Conservation (phyloP, 2,113 vertebrate genomes). For the Ameiurus melas region DNA sequence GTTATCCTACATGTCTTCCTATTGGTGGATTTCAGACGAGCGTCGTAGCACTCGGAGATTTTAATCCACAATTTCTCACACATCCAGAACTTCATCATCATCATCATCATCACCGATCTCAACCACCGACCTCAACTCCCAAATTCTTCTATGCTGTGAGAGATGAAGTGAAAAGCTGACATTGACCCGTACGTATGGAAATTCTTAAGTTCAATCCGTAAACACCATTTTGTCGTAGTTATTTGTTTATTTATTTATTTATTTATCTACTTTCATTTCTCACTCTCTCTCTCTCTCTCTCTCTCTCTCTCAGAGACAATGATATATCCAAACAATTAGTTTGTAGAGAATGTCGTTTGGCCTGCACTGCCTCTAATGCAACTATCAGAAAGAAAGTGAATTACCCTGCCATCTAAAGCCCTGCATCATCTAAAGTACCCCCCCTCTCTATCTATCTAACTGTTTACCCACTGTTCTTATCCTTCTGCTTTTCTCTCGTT, state of each 20-base stretch:
- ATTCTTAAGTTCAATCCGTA: constrained; percentile 8
- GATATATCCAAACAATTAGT: constrained; percentile 54
- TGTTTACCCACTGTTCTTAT: neutral
- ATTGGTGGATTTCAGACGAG: too few species aligned
- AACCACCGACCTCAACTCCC: neutral
- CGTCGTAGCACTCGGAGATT: too few species aligned
- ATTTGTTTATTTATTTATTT: neutral
- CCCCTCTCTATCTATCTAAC: neutral
- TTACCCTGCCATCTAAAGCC: constrained; percentile 36
- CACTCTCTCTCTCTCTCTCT: neutral
- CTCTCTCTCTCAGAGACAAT: neutral
- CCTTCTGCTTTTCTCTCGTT: neutral
- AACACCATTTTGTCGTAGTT: neutral
- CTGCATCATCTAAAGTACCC: constrained; percentile 15
- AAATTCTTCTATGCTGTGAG: neutral
- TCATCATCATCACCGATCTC: neutral
- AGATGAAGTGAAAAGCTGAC: neutral
- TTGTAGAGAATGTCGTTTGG: constrained; percentile 36
- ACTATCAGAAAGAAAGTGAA: constrained; percentile 52
- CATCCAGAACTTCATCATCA: neutral
- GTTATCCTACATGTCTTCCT: too few species aligned
- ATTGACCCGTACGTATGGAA: neutral
- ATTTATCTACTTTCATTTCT: neutral
- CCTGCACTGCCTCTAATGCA: constrained; percentile 38
- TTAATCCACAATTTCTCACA: too few species aligned